Evolutionary conservation across 2,797 vertebrate species (phyloP), one percentile per base, ranked within the genome.

Genomic region (Enteromius thamalakanensis): DNA sequence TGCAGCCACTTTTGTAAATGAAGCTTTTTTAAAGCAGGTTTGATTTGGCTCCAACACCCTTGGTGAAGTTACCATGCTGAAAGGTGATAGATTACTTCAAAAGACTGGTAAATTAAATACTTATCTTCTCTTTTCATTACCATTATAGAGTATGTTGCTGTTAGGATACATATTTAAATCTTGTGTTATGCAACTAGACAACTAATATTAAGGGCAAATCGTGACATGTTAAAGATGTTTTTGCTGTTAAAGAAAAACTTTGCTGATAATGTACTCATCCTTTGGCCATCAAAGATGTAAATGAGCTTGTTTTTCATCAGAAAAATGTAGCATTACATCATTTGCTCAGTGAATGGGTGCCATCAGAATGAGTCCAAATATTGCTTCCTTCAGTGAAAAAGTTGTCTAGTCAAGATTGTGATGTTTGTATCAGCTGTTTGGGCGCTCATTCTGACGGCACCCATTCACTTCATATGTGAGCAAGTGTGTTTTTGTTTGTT

Each of bases 81-180:
- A 88, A 88, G 83, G 83, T 91, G 88, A 84, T 89, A 86, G 85
- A 89, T 90, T 87, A 87, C 88, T 71, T 81, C 89, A 85, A 72
- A 82, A 90, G 68, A 88, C 86, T 88, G 90, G 87, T 90, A 88
- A 90, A 89, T 91, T 86, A 86, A 84, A 89, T 34, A 62, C 86
- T 80, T 78, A 87, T 86, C 71, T 87, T 82, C 84, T 89, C 77
- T 89, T 60, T 89, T 87, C 72, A 82, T 86, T 80, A 32, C 62
- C 17, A 69, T 76, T 55, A 29, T 71, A 64, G 72, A 55, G 49
- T 45, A 34, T 75, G 5, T 68, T 53, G 32, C 79, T 67, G 76
- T 84, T 37, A 53, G 58, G n/a, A 12, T 55, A 21, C 67, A 58
- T 51, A 45, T 55, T n/a, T 49, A 6, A 32, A 42, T 55, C 9